These are phyloP conservation scores for Phyllotreta striolata DNA, from an alignment of 2,888 invertebrate genomes.

Conservation along the genomic window DNA sequence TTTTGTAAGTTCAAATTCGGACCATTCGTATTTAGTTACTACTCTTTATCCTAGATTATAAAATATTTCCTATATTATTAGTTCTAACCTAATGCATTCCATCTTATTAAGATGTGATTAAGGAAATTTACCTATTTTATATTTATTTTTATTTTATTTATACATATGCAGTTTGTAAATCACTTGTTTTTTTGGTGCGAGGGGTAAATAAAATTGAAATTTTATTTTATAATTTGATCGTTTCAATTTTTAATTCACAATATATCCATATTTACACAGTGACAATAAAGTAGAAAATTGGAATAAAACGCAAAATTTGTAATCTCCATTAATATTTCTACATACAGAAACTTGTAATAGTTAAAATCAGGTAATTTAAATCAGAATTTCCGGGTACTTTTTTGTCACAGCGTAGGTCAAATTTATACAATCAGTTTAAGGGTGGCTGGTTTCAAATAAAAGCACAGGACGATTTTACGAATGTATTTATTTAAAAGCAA, in stretches of 20 bases:
- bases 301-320: no score
- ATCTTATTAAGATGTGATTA: conserved; percentile 35
- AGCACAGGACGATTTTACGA: conserved; percentile 4
- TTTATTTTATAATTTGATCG: conserved; percentile 38
- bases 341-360: no score
- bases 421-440: no score
- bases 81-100: conserved; percentile 36
- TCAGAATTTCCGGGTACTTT: no score
- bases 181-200: conserved; percentile 50
- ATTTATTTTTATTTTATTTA: conserved; percentile 49
- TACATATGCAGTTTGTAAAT: conserved; percentile 47
- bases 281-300: no score
- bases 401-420: no score
- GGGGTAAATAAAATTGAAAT: conserved; percentile 48
- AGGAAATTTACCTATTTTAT: conserved; percentile 43
- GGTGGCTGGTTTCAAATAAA: not conserved
- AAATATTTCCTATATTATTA: conserved; percentile 24
- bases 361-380: no score
- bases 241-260: not conserved
- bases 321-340: no score
- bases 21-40: conserved; percentile 15
- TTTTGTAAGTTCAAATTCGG: conserved; percentile 13
- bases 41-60: conserved; percentile 16
- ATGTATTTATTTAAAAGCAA: conserved; percentile 22
- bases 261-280: not conserved